Evolutionary conservation across 2,888 invertebrate species (phyloP).

Genomic region (Nasonia oneida): DNA sequence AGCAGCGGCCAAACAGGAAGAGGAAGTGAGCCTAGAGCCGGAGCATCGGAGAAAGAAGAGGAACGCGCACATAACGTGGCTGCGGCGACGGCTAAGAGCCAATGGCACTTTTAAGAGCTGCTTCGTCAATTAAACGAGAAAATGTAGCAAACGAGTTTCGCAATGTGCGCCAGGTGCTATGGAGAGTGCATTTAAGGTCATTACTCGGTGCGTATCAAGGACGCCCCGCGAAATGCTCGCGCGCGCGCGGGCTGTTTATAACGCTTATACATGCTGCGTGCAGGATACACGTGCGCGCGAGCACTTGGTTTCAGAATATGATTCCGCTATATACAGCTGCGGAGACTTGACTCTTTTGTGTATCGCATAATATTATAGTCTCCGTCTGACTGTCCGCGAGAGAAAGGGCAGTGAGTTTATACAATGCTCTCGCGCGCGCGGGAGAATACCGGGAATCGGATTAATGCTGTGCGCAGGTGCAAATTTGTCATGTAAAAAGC

Average conservation of each 20-base stretch:
- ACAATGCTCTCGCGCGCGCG: neutral
- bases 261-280: neutral
- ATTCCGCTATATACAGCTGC: neutral
- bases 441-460: conserved; percentile 39
- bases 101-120: conserved; percentile 37
- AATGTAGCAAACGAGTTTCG: conserved; percentile 34
- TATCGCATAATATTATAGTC: neutral
- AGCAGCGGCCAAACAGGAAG: conserved; percentile 43
- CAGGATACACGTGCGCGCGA: neutral
- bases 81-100: neutral
- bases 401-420: conserved; percentile 2
- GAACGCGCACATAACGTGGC: neutral
- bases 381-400: neutral
- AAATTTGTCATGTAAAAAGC: conserved; percentile 45
- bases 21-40: conserved; percentile 38
- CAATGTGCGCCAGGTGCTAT: conserved; percentile 28
- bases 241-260: neutral
- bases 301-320: neutral
- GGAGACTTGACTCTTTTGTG: conserved; percentile 1
- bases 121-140: conserved; percentile 38
- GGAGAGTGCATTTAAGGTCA: conserved; percentile 53
- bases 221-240: conserved; percentile 30
- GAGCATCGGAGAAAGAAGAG: neutral
- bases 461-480: conserved; percentile 49
- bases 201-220: conserved; percentile 54